Evolutionary conservation across 2,888 invertebrate species (phyloP).

Genomic region (Drosophila monieri): DNA sequence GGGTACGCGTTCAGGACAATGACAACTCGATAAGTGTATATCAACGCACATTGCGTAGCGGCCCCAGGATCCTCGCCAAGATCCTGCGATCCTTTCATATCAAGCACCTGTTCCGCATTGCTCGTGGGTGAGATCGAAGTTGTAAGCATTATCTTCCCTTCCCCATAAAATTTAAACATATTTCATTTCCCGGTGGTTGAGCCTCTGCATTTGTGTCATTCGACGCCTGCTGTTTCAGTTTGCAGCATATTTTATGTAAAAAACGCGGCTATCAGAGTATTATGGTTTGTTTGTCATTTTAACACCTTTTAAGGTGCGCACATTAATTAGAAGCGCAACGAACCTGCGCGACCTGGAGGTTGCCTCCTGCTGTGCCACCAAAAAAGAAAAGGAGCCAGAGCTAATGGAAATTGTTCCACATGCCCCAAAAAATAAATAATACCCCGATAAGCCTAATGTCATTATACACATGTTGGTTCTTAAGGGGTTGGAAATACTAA

Average conservation of each 20-base stretch:
- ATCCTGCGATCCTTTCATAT: constrained; percentile 36
- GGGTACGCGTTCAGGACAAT: constrained; percentile 62
- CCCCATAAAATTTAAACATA: constrained; percentile 41
- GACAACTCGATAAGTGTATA: constrained; percentile 81
- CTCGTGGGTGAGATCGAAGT: constrained; percentile 66
- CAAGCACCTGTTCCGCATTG: constrained; percentile 66
- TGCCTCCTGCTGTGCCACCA: constrained; percentile 31
- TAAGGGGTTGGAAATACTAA: constrained; percentile 11
- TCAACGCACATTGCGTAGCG: constrained; percentile 73
- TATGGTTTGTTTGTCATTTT: constrained; percentile 82
- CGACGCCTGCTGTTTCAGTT: constrained; percentile 60
- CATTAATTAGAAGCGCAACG: constrained; percentile 77
- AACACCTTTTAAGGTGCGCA: constrained; percentile 75
- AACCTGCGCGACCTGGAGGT: constrained; percentile 56
- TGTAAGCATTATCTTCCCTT: constrained; percentile 25
- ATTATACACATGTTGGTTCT: constrained; percentile 9
- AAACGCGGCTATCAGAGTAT: constrained; percentile 70
- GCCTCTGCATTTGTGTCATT: constrained; percentile 35
- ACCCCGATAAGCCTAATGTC: constrained; percentile 38
- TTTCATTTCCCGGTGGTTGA: constrained; percentile 60
- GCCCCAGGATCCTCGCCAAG: constrained; percentile 10
- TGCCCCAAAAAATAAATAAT: constrained; percentile 13
- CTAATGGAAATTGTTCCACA: constrained; percentile 35
- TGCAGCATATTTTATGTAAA: constrained; percentile 34
- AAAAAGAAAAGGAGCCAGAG: constrained; percentile 3